phyloP scores from a whole-genome alignment of 2,113 vertebrate genomes.

The Platysternon megacephalum region DNA sequence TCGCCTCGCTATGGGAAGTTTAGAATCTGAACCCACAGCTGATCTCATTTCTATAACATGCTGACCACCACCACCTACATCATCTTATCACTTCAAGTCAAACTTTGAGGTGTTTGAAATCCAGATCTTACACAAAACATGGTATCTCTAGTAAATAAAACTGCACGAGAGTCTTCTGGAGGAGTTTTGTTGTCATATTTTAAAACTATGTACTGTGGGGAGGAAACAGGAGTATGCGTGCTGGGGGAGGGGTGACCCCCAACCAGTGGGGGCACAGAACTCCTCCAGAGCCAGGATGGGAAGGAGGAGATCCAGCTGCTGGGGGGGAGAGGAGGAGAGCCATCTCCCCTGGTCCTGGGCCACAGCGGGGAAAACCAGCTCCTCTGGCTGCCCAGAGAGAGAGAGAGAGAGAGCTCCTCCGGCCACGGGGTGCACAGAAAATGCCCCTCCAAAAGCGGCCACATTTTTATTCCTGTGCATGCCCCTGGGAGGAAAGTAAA shows the following conservation, averaged over 20 bases:
- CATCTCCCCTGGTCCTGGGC: no score
- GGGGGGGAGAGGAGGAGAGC: no score
- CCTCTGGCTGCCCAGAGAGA: no score
- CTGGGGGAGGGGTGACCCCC: no score
- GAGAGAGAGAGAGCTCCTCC: no score
- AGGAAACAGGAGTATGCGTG: neutral
- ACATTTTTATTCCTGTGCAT: no score
- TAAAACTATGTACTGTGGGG: neutral
- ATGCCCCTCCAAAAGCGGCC: no score
- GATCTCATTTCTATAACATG: neutral
- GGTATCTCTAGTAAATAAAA: constrained; percentile 1
- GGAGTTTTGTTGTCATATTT: neutral
- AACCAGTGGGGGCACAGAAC: no score
- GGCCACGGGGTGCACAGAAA: no score
- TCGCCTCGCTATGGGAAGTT: neutral
- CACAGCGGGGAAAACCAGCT: no score
- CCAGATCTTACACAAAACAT: neutral
- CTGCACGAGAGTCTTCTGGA: neutral
- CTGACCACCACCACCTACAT: neutral
- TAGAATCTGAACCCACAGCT: neutral
- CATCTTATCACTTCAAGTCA: neutral
- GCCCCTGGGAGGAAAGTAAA: neutral
- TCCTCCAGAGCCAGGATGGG: no score
- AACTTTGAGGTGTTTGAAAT: neutral
- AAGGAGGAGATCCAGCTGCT: no score